Evolutionary conservation across 2,888 invertebrate species (phyloP).

Genomic region (Aleiodes testaceus): DNA sequence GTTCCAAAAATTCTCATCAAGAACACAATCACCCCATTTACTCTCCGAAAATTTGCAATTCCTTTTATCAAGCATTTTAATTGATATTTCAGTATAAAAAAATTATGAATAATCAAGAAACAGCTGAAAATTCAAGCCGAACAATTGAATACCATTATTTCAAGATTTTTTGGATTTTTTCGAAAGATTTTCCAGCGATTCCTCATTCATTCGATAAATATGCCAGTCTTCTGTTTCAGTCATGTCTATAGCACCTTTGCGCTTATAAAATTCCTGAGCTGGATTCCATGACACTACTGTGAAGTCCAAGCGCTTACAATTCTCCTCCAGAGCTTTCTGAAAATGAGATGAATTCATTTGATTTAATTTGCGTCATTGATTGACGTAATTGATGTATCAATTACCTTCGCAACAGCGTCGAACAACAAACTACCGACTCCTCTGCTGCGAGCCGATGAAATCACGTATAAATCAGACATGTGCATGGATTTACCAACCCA

Average conservation of each 20-base stretch:
- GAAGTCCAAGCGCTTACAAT: constrained; percentile 83
- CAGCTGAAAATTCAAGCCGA: no score
- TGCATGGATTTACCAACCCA: constrained; percentile 87
- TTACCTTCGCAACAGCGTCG: constrained; percentile 80
- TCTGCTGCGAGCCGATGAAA: constrained; percentile 77
- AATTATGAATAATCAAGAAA: neutral
- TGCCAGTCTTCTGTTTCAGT: constrained; percentile 82
- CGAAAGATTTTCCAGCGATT: constrained; percentile 60
- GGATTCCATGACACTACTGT: constrained; percentile 90
- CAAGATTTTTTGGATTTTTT: no score
- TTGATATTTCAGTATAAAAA: constrained; percentile 22
- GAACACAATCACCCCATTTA: constrained; percentile 57
- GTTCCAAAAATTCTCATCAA: constrained; percentile 57
- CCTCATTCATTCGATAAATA: constrained; percentile 75
- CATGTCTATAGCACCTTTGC: constrained; percentile 80
- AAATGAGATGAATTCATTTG: constrained; percentile 36
- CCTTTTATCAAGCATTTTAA: constrained; percentile 39
- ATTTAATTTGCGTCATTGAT: neutral
- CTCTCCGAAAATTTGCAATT: constrained; percentile 51
- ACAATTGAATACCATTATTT: no score
- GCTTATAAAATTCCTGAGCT: constrained; percentile 84
- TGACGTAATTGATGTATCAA: neutral
- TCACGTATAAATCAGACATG: constrained; percentile 91
- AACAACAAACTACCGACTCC: constrained; percentile 82
- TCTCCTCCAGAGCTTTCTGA: constrained; percentile 69